Evolutionary conservation across 2,113 vertebrate genomes (phyloP).

Genomic region (Gobio gobio): DNA sequence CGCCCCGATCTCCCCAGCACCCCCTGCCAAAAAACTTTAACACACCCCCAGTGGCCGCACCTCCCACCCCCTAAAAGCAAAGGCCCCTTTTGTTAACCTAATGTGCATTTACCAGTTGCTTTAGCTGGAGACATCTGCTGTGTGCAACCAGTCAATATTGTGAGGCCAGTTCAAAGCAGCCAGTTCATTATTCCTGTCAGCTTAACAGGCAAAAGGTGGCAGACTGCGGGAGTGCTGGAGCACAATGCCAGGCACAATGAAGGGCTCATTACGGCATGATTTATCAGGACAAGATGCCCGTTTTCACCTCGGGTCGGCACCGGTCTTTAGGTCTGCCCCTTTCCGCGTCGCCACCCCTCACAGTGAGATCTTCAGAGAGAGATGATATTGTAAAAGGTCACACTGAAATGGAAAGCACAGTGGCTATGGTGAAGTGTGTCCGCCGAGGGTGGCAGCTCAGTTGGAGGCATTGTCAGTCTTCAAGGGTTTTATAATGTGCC

Average conservation of each 20-base stretch:
- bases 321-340: constrained; percentile 75
- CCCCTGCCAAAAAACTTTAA: constrained; percentile 42
- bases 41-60: constrained; percentile 71
- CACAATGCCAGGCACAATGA: constrained; percentile 79
- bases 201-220: constrained; percentile 96
- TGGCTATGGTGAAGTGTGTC: constrained; percentile 16
- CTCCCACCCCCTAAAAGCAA: constrained; percentile 66
- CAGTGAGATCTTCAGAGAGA: constrained; percentile 67
- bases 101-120: constrained; percentile 82
- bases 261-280: constrained; percentile 98
- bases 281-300: constrained; percentile 98
- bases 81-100: constrained; percentile 80
- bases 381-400: constrained; percentile 72
- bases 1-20: constrained; percentile 46
- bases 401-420: constrained; percentile 54
- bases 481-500: not conserved
- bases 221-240: constrained; percentile 87
- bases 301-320: constrained; percentile 93
- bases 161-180: constrained; percentile 94
- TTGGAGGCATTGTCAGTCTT: not conserved
- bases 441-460: not conserved
- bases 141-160: constrained; percentile 95
- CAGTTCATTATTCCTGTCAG: constrained; percentile 94
- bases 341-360: constrained; percentile 82
- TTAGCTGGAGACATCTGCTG: constrained; percentile 95